phyloP scores from a whole-genome alignment of 2,113 vertebrate species.

The Chascanopsetta lugubris region DNA sequence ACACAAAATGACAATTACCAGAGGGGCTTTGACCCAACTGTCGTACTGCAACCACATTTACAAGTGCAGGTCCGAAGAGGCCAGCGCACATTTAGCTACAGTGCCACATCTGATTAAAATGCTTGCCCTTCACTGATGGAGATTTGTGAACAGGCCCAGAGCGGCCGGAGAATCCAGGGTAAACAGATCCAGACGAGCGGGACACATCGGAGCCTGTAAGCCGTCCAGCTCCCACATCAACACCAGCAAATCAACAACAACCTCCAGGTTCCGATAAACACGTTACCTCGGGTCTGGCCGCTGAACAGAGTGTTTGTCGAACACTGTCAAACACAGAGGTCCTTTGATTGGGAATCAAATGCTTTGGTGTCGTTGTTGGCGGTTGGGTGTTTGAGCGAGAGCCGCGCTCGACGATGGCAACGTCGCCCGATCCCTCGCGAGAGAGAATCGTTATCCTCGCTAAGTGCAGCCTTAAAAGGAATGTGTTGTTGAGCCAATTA shows the following conservation, averaged over 20 bases:
- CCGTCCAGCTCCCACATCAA: conserved; percentile 45
- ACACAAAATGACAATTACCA: background rate
- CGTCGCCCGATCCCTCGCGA: conserved; percentile 33
- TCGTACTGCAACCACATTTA: background rate
- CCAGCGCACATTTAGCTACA: background rate
- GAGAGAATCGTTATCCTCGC: conserved; percentile 46
- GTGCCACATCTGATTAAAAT: conserved; percentile 2
- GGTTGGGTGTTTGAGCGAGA: conserved; percentile 31
- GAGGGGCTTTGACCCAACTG: background rate
- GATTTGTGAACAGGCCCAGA: conserved; percentile 1
- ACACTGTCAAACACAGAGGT: conserved; percentile 38
- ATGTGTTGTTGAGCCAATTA: conserved; percentile 69
- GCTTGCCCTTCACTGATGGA: background rate
- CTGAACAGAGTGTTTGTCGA: conserved; percentile 43
- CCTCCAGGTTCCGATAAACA: background rate
- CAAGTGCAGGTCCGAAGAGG: background rate
- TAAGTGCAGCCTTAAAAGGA: conserved; percentile 56
- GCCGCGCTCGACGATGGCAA: conserved; percentile 14
- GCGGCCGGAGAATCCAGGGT: background rate
- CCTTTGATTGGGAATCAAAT: conserved; percentile 45
- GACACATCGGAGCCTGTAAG: conserved; percentile 31
- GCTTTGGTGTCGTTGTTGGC: conserved; percentile 47
- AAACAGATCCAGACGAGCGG: conserved; percentile 46
- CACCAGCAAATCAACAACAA: conserved; percentile 34
- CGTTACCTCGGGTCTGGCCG: conserved; percentile 19